These are phyloP conservation scores for Cichladusa arquata DNA, from an alignment of 2,113 vertebrate species.

Conservation along the genomic window DNA sequence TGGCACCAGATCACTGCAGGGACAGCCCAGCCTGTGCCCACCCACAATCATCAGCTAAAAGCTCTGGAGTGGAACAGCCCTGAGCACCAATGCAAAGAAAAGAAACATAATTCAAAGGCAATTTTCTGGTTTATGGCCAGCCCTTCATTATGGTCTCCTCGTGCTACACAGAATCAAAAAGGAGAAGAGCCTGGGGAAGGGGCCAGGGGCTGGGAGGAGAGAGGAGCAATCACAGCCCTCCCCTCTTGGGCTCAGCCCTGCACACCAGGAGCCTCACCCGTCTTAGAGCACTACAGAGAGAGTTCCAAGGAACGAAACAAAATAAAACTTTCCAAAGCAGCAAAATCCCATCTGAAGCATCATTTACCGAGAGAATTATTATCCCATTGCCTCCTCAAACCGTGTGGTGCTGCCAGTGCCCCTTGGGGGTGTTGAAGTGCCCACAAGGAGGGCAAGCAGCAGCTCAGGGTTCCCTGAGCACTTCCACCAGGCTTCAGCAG, in stretches of 20 bases:
- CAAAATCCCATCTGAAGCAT: background rate
- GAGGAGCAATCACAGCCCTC: background rate
- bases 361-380: background rate
- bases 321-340: background rate
- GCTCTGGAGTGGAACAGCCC: background rate
- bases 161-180: background rate
- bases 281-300: no score
- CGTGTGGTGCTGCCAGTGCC: accelerated
- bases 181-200: background rate
- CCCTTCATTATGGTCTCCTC: background rate
- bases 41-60: background rate
- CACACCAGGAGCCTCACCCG: accelerated
- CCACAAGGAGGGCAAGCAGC: background rate
- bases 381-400: background rate
- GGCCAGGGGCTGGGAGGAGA: background rate
- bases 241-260: background rate
- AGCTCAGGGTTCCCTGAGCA: background rate
- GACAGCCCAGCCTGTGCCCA: background rate
- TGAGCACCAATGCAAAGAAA: background rate
- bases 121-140: background rate
- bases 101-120: background rate
- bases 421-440: accelerated
- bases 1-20: background rate
- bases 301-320: background rate
- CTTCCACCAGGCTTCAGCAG: background rate